Conservation (phyloP, 2,797 vertebrate genomes). For the Karalla daura region DNA sequence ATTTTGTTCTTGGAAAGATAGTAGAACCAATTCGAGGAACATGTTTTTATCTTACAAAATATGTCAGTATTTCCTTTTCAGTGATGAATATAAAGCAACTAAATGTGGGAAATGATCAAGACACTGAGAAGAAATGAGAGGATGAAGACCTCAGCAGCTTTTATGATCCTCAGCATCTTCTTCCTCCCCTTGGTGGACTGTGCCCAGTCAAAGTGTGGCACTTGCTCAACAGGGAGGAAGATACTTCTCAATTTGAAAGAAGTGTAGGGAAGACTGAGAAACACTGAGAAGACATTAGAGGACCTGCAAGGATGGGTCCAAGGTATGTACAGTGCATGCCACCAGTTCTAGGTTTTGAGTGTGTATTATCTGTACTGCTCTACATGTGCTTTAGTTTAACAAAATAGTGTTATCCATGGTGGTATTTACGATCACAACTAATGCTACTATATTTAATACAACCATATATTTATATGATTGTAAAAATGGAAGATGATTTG, state of each 20-base stretch:
- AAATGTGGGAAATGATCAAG: background rate
- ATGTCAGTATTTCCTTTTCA: background rate
- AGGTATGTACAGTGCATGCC: conserved; percentile 13
- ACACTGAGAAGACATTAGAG: conserved; percentile 31
- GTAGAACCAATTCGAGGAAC: too few relatives aligned
- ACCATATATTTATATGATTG: too few relatives aligned
- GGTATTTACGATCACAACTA: too few relatives aligned
- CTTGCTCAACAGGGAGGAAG: background rate
- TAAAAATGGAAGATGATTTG: too few relatives aligned
- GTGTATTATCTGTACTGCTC: background rate
- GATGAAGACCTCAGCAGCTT: conserved; percentile 7
- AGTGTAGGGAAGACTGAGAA: conserved; percentile 20
- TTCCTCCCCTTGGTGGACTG: background rate
- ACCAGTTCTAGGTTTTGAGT: background rate
- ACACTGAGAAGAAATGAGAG: background rate
- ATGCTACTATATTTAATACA: too few relatives aligned
- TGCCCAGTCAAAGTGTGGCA: too few relatives aligned
- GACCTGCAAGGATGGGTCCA: conserved; percentile 1
- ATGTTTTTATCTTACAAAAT: too few relatives aligned
- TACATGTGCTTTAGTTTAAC: background rate
- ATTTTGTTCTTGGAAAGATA: too few relatives aligned
- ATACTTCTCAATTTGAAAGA: background rate
- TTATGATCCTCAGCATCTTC: conserved; percentile 10
- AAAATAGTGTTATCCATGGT: too few relatives aligned
- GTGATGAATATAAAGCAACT: conserved; percentile 4